A percentile compares a stretch with the other conserved stretches of the same genome.
phyloP scores from a whole-genome alignment of 2,113 vertebrate species.

The Nibea coibor region DNA sequence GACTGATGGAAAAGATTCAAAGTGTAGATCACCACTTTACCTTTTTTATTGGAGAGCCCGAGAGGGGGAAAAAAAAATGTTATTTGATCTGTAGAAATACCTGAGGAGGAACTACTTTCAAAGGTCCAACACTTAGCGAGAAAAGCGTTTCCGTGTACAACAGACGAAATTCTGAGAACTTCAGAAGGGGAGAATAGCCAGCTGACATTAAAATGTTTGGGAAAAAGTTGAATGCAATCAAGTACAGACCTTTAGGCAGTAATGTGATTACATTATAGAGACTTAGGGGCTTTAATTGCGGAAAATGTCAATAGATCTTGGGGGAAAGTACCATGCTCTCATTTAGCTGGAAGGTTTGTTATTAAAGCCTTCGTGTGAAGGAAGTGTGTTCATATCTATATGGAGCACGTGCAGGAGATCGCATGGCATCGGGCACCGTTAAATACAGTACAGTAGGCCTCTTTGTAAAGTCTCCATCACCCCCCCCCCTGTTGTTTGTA shows the following conservation, averaged over 20 bases:
- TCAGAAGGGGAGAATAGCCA: conserved; percentile 7
- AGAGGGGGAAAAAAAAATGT: background rate
- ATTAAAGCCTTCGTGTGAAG: conserved; percentile 17
- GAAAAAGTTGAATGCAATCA: conserved; percentile 44
- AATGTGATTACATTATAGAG: conserved; percentile 45
- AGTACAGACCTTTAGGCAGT: conserved; percentile 18
- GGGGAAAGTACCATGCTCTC: conserved; percentile 19
- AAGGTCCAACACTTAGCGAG: background rate
- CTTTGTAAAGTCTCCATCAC: conserved; percentile 41
- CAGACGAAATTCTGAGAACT: conserved; percentile 1
- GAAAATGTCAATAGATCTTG: conserved; percentile 48
- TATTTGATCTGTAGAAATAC: conserved; percentile 2
- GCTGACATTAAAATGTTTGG: conserved; percentile 47
- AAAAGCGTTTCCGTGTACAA: background rate
- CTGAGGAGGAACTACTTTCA: background rate
- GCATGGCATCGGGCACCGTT: background rate
- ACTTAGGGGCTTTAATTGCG: conserved; percentile 31
- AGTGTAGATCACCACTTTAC: background rate
- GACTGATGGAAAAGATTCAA: background rate
- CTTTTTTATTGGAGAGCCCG: background rate
- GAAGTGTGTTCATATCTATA: conserved; percentile 10
- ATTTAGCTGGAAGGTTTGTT: conserved; percentile 20
- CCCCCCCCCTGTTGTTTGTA: conserved; percentile 26
- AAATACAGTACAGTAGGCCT: conserved; percentile 34
- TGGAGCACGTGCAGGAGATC: conserved; percentile 12